Base-by-base conservation (phyloP, 2,113 vertebrate genomes). In the Physeter macrocephalus region DNA sequence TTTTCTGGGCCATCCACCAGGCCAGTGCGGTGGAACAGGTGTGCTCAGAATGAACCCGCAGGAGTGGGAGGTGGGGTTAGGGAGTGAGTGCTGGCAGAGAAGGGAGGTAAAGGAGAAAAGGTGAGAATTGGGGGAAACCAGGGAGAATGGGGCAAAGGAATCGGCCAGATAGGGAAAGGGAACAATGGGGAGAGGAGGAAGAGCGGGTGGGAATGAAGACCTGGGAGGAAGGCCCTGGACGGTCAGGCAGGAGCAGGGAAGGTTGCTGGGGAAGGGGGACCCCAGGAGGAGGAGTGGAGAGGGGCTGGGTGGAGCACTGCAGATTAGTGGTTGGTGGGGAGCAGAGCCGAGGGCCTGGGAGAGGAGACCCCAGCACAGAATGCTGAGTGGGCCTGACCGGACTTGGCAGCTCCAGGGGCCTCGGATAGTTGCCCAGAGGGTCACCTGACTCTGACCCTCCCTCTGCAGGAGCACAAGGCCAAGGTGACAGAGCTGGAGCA, bases 401-500 rank as follows among this genome's bases (percentile, higher is more conserved):
- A 77, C 49, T 74, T 17, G 49, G 25, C 43, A 71, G 29, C 77
- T 39, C 72, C 34, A 21, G n/a, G 20, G 43, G 13, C 74, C 23
- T 12, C 41, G 2, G 34, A 41, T 41, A n/a, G 23, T 29, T 31
- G 39, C 23, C 29, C 3, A 2, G 18, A 5, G 2, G 59, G 2
- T 61, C 25, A 5, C 43, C 39, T 59, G 1, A n/a, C 20, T 15
- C n/a, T 39, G 25, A 23, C 13, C 57, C 10, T 23, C 15, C 43
- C 49, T 62, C 23, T 23, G 7, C 98, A 99, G 99, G 99, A 99
- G 71, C 99, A 99, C 98, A 99, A 99, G 96, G 98, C 99, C 77
- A 99, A 99, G 66, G 99, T 99, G 46, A 98, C 99, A 0, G 97
- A 98, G 27, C 97, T 99, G 98, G 99, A 99, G 97, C 97, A 98